A percentile compares a stretch with the other conserved stretches of the same genome.
Conservation (phyloP, 2,888 invertebrate species). For the Platypus cylindrus region DNA sequence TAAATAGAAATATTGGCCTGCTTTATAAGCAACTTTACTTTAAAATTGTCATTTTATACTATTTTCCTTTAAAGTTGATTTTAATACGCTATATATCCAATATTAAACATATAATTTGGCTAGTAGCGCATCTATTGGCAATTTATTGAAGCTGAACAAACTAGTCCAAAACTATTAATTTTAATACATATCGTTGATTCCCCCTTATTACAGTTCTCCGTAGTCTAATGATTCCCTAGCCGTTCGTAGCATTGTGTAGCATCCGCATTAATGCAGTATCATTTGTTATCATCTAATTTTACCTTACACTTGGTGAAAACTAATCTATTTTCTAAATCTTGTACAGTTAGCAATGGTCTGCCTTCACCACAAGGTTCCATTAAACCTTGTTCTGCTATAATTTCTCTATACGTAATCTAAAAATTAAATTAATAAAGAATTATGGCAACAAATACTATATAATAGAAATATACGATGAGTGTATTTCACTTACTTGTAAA, state of each 20-base stretch:
- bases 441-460: background rate
- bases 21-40: too few species aligned
- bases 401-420: conserved; percentile 63
- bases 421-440: conserved; percentile 10
- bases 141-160: too few species aligned
- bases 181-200: conserved; percentile 1
- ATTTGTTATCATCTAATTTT: too few species aligned
- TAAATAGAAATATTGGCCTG: too few species aligned
- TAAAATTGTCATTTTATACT: too few species aligned
- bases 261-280: too few species aligned
- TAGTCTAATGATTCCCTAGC: too few species aligned
- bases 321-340: conserved; percentile 74
- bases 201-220: too few species aligned
- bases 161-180: too few species aligned
- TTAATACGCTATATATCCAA: background rate
- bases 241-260: too few species aligned
- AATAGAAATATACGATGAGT: background rate
- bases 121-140: too few species aligned
- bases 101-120: conserved; percentile 2
- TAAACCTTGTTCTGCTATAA: conserved; percentile 68
- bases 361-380: conserved; percentile 81
- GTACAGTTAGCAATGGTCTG: conserved; percentile 64
- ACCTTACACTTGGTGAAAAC: conserved; percentile 85
- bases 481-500: conserved; percentile 35
- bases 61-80: too few species aligned